phyloP scores from a whole-genome alignment of 2,797 vertebrate species.

The Sebastes taczanowskii region DNA sequence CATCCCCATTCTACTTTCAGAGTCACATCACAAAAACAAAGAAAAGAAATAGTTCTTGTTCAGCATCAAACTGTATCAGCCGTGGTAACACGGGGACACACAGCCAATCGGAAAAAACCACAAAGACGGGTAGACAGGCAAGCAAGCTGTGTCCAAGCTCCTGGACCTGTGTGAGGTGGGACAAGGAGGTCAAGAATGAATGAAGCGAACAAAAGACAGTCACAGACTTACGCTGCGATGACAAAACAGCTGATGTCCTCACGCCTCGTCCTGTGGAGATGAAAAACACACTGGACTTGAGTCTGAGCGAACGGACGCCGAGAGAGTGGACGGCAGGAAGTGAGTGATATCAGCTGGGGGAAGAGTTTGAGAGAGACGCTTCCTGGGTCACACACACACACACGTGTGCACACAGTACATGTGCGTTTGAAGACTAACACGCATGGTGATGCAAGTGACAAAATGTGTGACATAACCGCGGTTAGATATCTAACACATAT shows the following conservation, averaged over 20 bases:
- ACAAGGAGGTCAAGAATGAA: not conserved
- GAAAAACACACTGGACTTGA: not conserved
- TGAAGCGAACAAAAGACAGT: not conserved
- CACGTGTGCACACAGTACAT: not conserved
- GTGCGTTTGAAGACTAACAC: not conserved
- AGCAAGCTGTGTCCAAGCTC: not conserved
- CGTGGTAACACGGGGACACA: not conserved
- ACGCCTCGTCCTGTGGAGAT: not conserved
- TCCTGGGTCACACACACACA: constrained; percentile 35
- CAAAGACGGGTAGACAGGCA: not conserved
- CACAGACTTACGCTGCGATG: constrained; percentile 33
- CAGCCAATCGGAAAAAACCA: not conserved
- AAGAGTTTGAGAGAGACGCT: constrained; percentile 28
- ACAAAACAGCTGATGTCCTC: not conserved
- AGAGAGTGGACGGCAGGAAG: constrained; percentile 50
- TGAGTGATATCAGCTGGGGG: constrained; percentile 28
- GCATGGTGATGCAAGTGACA: constrained; percentile 36
- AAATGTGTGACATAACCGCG: constrained; percentile 17
- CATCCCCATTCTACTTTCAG: not conserved
- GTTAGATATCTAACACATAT: not conserved
- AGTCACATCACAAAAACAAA: not conserved
- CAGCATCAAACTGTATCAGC: not conserved
- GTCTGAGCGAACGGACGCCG: not conserved
- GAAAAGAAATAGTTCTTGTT: not conserved
- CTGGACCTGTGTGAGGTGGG: not conserved